phyloP scores from a whole-genome alignment of 2,797 vertebrate genomes.

The Cyclura pinguis region DNA sequence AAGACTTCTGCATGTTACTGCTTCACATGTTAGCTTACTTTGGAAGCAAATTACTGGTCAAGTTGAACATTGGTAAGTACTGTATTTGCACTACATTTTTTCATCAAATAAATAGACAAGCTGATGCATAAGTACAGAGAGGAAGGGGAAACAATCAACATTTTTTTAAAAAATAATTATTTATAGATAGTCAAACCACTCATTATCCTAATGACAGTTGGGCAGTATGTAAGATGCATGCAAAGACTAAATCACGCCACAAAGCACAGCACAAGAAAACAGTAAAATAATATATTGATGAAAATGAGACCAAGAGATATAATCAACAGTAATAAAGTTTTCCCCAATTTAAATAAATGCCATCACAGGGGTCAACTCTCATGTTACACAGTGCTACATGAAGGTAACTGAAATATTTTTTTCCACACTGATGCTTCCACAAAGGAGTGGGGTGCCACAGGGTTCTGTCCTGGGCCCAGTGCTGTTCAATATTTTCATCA shows the following conservation, averaged over 20 bases:
- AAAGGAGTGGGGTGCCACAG: too few relatives aligned
- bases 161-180: too few relatives aligned
- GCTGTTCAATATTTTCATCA: too few relatives aligned
- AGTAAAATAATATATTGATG: too few relatives aligned
- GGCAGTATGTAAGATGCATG: neutral
- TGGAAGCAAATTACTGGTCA: slow-evolving; percentile 48
- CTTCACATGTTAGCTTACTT: slow-evolving; percentile 37
- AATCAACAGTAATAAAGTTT: neutral
- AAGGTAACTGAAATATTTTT: neutral
- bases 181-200: neutral
- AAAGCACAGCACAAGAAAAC: neutral
- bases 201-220: neutral
- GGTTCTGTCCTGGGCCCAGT: too few relatives aligned
- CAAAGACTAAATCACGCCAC: slow-evolving; percentile 48
- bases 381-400: neutral
- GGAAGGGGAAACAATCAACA: neutral
- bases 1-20: slow-evolving; percentile 43
- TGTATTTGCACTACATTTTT: slow-evolving; percentile 16
- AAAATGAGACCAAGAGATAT: neutral
- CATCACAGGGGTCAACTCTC: neutral
- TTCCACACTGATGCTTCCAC: too few relatives aligned
- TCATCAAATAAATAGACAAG: slow-evolving; percentile 15
- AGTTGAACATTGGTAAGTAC: slow-evolving; percentile 21
- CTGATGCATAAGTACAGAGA: slow-evolving; percentile 7
- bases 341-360: neutral